phyloP scores from a whole-genome alignment of 2,797 vertebrate genomes.

The Rhinatrema bivittatum region DNA sequence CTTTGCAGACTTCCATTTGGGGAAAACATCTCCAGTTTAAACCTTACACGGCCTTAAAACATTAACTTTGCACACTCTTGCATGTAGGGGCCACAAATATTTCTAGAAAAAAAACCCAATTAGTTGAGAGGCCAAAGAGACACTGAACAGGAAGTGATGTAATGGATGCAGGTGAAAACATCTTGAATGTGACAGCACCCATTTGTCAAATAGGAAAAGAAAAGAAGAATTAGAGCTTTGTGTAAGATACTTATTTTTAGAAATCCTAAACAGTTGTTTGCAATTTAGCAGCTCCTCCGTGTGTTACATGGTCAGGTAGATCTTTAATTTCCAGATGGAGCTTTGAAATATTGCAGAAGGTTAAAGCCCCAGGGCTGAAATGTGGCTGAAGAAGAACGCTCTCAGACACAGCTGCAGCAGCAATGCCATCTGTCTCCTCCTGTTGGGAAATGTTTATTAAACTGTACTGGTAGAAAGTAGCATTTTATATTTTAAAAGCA shows the following conservation, averaged over 20 bases:
- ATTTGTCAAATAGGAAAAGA: background rate
- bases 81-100: no score
- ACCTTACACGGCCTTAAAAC: no score
- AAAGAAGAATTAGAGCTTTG: conserved; percentile 33
- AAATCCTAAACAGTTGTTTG: conserved; percentile 28
- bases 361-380: conserved; percentile 20
- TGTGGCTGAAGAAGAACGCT: background rate
- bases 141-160: background rate
- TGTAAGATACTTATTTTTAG: conserved; percentile 14
- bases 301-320: conserved; percentile 9
- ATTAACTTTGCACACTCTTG: no score
- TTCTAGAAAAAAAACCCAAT: conserved; percentile 25
- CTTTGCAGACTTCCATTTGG: no score
- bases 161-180: accelerated
- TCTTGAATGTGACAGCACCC: accelerated
- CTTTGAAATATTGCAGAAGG: background rate
- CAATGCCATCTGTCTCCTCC: conserved; percentile 4
- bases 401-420: background rate
- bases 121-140: conserved; percentile 17
- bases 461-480: accelerated
- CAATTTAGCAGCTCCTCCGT: conserved; percentile 17
- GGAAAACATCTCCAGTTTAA: no score
- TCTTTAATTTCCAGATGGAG: conserved; percentile 24
- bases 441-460: conserved; percentile 3
- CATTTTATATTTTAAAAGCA: background rate